These are phyloP conservation scores for Lathronympha strigana DNA, from an alignment of 2,888 invertebrate species.

Conservation along the genomic window DNA sequence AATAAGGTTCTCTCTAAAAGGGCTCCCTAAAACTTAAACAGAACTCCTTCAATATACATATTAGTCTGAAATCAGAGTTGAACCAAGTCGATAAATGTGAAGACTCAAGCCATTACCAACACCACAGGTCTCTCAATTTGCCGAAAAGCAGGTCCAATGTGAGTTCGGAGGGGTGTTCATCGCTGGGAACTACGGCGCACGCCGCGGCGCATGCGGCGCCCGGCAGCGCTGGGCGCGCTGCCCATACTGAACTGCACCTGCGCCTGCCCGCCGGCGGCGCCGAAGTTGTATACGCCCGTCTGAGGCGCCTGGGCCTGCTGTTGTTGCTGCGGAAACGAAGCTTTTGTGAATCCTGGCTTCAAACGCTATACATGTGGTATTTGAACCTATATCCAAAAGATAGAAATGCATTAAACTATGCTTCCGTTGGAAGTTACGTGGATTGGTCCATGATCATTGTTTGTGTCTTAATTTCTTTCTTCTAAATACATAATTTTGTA, in stretches of 20 bases:
- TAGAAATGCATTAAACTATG: too few relatives aligned
- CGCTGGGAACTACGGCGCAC: slow-evolving; percentile 66
- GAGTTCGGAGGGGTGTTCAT: slow-evolving; percentile 50
- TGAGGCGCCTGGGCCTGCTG: slow-evolving; percentile 44
- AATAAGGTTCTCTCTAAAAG: neutral
- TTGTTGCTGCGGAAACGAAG: neutral
- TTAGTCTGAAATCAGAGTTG: too few relatives aligned
- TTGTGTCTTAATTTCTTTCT: too few relatives aligned
- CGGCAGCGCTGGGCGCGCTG: slow-evolving; percentile 54
- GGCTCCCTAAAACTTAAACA: neutral
- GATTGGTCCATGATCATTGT: too few relatives aligned
- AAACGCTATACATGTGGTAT: too few relatives aligned
- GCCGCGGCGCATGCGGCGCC: slow-evolving; percentile 66
- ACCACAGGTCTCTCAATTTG: neutral
- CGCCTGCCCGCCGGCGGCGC: slow-evolving; percentile 45
- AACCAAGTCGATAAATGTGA: neutral
- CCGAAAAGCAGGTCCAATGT: neutral
- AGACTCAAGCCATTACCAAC: neutral
- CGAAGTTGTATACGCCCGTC: slow-evolving; percentile 62
- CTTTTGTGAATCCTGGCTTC: too few relatives aligned
- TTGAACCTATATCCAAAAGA: too few relatives aligned
- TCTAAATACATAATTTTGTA: too few relatives aligned
- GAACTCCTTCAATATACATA: too few relatives aligned
- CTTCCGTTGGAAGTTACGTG: too few relatives aligned
- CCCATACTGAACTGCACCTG: slow-evolving; percentile 73